phyloP scores from a whole-genome alignment of 1,140 invertebrate genomes.

The Cotesia chilonis region DNA sequence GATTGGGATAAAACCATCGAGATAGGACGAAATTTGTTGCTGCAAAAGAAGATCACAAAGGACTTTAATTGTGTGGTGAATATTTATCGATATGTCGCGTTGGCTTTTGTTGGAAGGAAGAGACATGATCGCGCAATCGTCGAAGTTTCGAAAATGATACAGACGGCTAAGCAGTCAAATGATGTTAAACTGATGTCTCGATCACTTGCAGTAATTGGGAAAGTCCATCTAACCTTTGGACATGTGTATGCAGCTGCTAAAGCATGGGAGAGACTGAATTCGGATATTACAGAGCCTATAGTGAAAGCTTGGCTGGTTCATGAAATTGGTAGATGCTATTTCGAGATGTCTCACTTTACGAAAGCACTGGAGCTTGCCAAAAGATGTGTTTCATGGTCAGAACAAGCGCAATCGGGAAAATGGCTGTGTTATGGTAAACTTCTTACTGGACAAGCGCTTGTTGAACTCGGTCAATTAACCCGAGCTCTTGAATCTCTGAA shows the following conservation, averaged over 20 bases:
- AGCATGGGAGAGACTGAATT: conserved; percentile 47
- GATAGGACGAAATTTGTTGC: conserved; percentile 44
- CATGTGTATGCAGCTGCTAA: conserved; percentile 47
- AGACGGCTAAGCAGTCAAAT: conserved; percentile 38
- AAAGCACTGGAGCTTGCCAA: conserved; percentile 41
- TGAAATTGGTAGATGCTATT: conserved; percentile 51
- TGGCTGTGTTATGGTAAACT: conserved; percentile 51
- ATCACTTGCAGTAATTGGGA: conserved; percentile 47
- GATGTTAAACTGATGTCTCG: conserved; percentile 40
- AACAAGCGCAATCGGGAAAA: conserved; percentile 43
- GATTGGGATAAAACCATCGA: conserved; percentile 38
- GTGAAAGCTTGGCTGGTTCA: conserved; percentile 50
- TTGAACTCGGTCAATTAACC: conserved; percentile 37
- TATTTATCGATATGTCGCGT: conserved; percentile 44
- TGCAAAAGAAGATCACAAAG: conserved; percentile 15
- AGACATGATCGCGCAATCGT: conserved; percentile 52
- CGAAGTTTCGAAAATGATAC: conserved; percentile 43
- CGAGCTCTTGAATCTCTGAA: conserved; percentile 47
- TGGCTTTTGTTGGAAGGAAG: conserved; percentile 42
- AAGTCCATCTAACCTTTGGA: conserved; percentile 53
- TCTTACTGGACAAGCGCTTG: conserved; percentile 44
- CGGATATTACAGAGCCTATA: conserved; percentile 42
- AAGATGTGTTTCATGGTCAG: conserved; percentile 42
- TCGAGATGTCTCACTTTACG: conserved; percentile 44
- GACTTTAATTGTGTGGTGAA: conserved; percentile 40